Conservation (phyloP, 2,113 vertebrate genomes). For the Heterochromis multidens region DNA sequence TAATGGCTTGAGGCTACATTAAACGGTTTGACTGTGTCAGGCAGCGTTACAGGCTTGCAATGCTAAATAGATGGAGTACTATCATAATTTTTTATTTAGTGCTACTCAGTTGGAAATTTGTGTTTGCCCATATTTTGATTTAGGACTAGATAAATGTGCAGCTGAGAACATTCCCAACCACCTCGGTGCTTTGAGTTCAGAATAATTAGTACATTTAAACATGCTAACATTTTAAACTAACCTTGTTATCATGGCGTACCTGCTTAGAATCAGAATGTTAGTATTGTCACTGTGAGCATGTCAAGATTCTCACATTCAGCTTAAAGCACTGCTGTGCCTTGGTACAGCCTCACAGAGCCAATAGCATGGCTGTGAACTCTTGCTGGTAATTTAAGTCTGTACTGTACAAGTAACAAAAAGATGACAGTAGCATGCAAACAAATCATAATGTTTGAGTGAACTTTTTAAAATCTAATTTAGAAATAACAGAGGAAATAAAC, state of each 20-base stretch:
- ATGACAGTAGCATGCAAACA: not conserved
- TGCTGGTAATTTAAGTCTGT: not conserved
- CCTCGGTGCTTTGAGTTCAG: not conserved
- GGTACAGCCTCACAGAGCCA: not conserved
- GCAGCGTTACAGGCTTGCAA: not conserved
- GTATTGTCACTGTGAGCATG: not conserved
- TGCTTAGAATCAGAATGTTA: not conserved
- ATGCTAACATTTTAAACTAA: not conserved
- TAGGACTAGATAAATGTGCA: not conserved
- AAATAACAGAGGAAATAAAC: no score
- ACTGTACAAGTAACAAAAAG: not conserved
- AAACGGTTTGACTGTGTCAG: not conserved
- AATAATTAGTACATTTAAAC: not conserved
- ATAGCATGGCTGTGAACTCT: accelerated
- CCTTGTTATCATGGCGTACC: not conserved
- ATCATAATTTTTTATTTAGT: not conserved
- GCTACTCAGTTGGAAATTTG: not conserved
- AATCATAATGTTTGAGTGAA: not conserved
- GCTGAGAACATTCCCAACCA: not conserved
- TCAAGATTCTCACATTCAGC: not conserved
- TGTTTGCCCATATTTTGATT: not conserved
- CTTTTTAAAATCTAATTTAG: no score
- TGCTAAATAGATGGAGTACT: not conserved
- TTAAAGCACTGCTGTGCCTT: not conserved
- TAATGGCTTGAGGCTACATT: not conserved